Conservation (phyloP, 2,888 invertebrate species). For the Lamproptera curius region DNA sequence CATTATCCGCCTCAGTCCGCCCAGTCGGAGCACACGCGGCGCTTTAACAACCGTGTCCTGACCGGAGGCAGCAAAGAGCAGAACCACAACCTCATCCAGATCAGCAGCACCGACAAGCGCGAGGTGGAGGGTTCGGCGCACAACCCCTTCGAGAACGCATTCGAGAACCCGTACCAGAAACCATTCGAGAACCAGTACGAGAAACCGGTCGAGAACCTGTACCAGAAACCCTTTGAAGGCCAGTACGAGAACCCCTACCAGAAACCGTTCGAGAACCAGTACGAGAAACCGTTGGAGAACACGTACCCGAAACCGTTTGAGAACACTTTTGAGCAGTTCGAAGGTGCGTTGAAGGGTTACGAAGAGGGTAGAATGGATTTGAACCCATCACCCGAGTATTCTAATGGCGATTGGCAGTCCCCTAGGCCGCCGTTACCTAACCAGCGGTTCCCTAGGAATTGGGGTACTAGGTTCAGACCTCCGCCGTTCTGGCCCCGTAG, state of each 20-base stretch:
- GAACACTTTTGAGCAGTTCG: too few relatives aligned
- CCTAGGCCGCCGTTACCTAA: constrained; percentile 40
- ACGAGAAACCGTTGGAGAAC: constrained; percentile 1
- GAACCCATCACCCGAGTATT: constrained; percentile 36
- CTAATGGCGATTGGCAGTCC: constrained; percentile 37
- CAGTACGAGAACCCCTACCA: too few relatives aligned
- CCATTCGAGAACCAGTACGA: background rate
- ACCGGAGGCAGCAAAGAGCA: constrained; percentile 56
- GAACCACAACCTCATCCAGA: constrained; percentile 43
- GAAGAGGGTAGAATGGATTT: too few relatives aligned
- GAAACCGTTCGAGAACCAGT: constrained; percentile 12
- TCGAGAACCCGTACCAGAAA: constrained; percentile 48
- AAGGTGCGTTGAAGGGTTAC: background rate
- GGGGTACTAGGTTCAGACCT: constrained; percentile 38
- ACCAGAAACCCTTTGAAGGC: constrained; percentile 29
- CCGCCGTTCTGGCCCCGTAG: constrained; percentile 54
- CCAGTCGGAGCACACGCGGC: constrained; percentile 76
- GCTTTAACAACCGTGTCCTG: constrained; percentile 69
- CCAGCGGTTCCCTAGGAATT: constrained; percentile 60
- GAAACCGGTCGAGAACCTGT: constrained; percentile 21
- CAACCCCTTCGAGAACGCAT: constrained; percentile 61
- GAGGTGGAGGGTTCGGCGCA: constrained; percentile 34
- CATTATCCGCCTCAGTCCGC: constrained; percentile 22
- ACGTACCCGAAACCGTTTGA: background rate
- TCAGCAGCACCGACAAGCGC: constrained; percentile 34